Evolutionary conservation across 2,888 invertebrate species (phyloP).

Genomic region (Temnothorax unifasciatus): DNA sequence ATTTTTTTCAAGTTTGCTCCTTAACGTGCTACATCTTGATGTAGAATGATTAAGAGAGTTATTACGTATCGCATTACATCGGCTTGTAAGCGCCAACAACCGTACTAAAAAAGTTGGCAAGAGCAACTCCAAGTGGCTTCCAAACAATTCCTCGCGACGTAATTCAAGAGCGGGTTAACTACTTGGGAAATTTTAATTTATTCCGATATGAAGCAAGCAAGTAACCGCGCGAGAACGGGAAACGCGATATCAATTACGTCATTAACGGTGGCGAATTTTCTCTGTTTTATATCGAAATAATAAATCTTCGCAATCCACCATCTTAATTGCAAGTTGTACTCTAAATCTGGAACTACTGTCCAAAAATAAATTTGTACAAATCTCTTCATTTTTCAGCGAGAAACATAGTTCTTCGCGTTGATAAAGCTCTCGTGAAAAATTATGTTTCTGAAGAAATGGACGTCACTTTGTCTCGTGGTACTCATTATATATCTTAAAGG

Average conservation of each 20-base stretch:
- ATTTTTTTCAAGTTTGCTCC: not conserved
- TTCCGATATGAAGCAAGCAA: not conserved
- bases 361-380: not conserved
- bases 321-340: not conserved
- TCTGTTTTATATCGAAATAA: constrained; percentile 16
- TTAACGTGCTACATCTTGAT: not conserved
- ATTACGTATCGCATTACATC: not conserved
- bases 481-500: not conserved
- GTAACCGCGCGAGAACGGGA: not conserved
- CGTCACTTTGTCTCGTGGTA: not conserved
- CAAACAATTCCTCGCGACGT: not conserved
- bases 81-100: not conserved
- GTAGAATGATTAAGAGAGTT: constrained; percentile 7
- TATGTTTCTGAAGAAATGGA: constrained; percentile 3
- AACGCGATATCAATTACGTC: constrained; percentile 18
- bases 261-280: not conserved
- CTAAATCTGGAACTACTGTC: not conserved
- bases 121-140: not conserved
- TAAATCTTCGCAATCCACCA: not conserved
- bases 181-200: constrained; percentile 19
- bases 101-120: constrained; percentile 23
- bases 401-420: not conserved
- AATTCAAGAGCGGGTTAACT: constrained; percentile 21
- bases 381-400: constrained; percentile 10
- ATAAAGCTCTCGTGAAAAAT: constrained; percentile 9